Evolutionary conservation across 2,113 vertebrate genomes (phyloP).

Genomic region (Tamias sibiricus): DNA sequence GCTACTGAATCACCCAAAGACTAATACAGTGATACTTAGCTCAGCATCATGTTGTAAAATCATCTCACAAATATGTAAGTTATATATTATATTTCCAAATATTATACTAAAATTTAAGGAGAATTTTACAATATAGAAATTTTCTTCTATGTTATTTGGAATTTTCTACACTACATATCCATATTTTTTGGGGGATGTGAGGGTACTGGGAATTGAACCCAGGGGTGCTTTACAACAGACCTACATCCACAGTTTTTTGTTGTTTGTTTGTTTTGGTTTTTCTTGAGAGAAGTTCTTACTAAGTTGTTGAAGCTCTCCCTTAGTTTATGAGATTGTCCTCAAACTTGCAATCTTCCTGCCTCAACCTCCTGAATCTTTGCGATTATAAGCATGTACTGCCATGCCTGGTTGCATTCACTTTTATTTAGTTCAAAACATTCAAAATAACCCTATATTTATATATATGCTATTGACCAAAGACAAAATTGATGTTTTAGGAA

Average conservation of each 20-base stretch:
- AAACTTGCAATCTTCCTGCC: too few relatives aligned
- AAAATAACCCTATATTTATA: neutral
- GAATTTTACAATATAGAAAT: neutral
- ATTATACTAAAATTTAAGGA: neutral
- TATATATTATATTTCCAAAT: neutral
- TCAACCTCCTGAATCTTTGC: too few relatives aligned
- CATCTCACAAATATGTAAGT: neutral
- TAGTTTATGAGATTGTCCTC: too few relatives aligned
- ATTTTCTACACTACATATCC: neutral
- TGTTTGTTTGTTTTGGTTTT: too few relatives aligned
- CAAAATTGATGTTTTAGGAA: neutral
- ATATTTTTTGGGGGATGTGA: too few relatives aligned
- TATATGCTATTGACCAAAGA: neutral
- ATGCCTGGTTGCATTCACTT: too few relatives aligned
- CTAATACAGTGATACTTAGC: neutral
- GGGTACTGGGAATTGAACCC: too few relatives aligned
- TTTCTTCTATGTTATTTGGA: neutral
- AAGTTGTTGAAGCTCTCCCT: too few relatives aligned
- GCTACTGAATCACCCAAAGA: neutral
- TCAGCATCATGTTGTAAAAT: neutral
- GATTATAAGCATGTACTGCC: too few relatives aligned
- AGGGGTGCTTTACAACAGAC: too few relatives aligned
- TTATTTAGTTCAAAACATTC: neutral
- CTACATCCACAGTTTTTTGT: neutral
- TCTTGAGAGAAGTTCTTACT: too few relatives aligned